Evolutionary conservation across 2,797 vertebrate species (phyloP).

Genomic region (Aselliscus stoliczkanus): DNA sequence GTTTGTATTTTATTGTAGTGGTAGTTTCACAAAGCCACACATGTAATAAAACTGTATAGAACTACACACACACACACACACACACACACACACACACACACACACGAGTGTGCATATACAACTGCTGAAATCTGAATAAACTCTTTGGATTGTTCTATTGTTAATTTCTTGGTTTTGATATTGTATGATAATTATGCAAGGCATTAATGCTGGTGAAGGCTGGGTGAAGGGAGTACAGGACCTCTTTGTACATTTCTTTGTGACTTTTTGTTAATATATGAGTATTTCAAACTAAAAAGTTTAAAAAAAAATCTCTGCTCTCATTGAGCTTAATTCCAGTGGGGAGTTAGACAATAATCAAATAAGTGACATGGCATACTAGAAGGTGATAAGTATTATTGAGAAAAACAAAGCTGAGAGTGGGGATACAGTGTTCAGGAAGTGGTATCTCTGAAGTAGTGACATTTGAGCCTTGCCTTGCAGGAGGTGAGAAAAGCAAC

Average conservation of each 20-base stretch:
- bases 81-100: too few relatives aligned
- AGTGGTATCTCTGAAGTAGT: neutral
- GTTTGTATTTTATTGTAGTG: neutral
- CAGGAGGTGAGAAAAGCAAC: neutral
- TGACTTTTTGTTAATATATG: neutral
- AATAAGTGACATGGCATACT: neutral
- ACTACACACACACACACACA: neutral
- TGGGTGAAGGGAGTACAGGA: too few relatives aligned
- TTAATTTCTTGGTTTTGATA: too few relatives aligned
- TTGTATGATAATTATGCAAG: too few relatives aligned
- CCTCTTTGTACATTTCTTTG: neutral
- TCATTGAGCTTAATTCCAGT: neutral
- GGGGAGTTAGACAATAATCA: neutral
- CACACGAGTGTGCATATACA: neutral
- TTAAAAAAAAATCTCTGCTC: neutral
- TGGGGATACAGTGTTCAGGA: neutral
- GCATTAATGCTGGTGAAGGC: too few relatives aligned
- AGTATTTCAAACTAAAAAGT: neutral
- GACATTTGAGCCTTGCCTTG: neutral
- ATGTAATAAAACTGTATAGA: neutral
- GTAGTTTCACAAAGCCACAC: neutral
- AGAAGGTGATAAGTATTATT: neutral
- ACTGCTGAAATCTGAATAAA: neutral
- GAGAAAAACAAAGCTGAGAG: neutral
- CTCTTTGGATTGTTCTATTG: neutral